Base-by-base conservation (phyloP, 1,140 invertebrate species). In the Centruroides sculpturatus region DNA sequence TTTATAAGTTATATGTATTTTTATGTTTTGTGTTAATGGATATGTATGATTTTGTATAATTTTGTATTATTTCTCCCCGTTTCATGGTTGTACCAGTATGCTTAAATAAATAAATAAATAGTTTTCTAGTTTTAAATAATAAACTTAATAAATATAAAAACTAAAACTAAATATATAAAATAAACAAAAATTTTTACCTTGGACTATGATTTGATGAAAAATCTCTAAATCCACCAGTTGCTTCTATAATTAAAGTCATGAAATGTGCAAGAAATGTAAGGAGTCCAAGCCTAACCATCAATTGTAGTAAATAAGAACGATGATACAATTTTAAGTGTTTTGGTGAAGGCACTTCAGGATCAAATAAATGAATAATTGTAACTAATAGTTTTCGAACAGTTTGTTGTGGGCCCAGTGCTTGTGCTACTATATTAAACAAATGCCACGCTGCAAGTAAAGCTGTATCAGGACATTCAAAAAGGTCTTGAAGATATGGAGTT, bases 171-270 rank as follows among this genome's bases (percentile, higher is more conserved):
- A 23, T 23, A 23, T 23, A 23, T 23, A 23, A 23, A 23, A 23
- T 23, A 23, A 13, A 47, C 55, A 12, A n/a, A 50, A 10, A 49
- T 13, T 46, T 35, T 56, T 53, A 64, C 62, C 56, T 56, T 64
- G 56, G 47, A 54, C 13, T 12, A 47, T 55, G 3, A 11, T 41
- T 48, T 35, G 51, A 47, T n/a, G 60, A 58, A 64, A 80, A 81
- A 74, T 92, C 87, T 74, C 88, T 89, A 70, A 90, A 94, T 5
- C 92, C 91, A 41, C 92, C 91, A 6, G 94, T 89, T 11, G 92
- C 92, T 78, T 98, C 92, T 11, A 98, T 89, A 3, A 98, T 75
- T 48, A 91, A 84, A 3, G 89, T 86, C 41, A 41, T 84, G 70
- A 98, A 94, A 75, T 92, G 84, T 11, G 87, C 83, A 48, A 98